Evolutionary conservation across 1,140 invertebrate genomes (phyloP), one percentile per base, ranked within the genome.

Genomic region (Subanguina moxae): DNA sequence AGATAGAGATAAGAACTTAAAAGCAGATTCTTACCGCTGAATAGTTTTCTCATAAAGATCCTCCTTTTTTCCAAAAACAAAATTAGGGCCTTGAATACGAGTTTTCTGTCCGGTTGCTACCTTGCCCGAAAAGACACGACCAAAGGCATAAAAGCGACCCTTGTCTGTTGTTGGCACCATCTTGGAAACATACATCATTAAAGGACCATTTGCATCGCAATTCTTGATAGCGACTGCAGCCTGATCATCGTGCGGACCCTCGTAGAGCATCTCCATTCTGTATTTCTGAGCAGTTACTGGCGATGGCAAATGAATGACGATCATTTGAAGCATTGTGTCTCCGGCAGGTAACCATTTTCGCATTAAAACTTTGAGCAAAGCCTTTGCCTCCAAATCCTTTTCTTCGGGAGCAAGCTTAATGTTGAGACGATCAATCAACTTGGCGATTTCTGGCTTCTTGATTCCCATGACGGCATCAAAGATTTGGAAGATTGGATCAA

Each of bases 131-230:
- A n/a, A n/a, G n/a, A n/a, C n/a, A n/a, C n/a, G n/a, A n/a, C n/a
- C n/a, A n/a, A n/a, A n/a, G n/a, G n/a, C 96, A 85, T 97, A 99
- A 89, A 99, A 99, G 84, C 96, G 89, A 73, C 96, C 96, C 86
- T 98, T 99, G 84, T 99, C 96, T 45, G 92, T 91, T 5, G 96
- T 98, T 65, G 96, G 96, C 84, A 99, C 96, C 96, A n/a, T n/a
- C n/a, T n/a, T n/a, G n/a, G n/a, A n/a, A n/a, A n/a, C n/a, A n/a
- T n/a, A n/a, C n/a, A n/a, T 98, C 94, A 99, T 98, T 30, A 99
- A 87, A 23, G 93, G 94, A 73, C 89, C 96, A 77, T 94, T 90
- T 7, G 93, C 90, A 85, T 99, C 92, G 84, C 95, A 99, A 80
- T 84, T 91, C 88, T 93, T 86, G 57, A 88, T 85, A 42, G 83